Base-by-base conservation (phyloP, 2,888 invertebrate genomes). In the Tholera decimalis region DNA sequence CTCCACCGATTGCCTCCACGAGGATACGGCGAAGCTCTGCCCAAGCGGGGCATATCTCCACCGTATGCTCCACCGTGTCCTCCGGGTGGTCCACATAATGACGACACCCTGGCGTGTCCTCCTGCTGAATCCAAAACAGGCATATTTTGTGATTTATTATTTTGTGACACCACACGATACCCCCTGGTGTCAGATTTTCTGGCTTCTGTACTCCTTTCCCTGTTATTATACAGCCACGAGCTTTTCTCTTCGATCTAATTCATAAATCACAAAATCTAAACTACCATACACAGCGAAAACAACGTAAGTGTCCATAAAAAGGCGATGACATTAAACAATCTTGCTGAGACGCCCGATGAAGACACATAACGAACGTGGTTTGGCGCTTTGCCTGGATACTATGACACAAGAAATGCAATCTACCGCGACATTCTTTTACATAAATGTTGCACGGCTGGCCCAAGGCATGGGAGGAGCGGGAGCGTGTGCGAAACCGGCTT, bases 401-500 rank as follows among this genome's bases (percentile, higher is more conserved):
- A 67, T 84, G 81, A 82, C 81, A 80, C 84, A 79, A 83, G 85
- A 85, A 83, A 80, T 77, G 80, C 83, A 83, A 85, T 87, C 88
- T 86, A 83, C 86, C 79, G 80, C 80, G 84, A 89, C 89, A 90
- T 91, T 89, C 87, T 91, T 91, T 89, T 88, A 90, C 89, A 88
- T 88, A 87, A 88, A 85, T 84, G 80, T 75, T 82, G 64, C 41
- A 49, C 22, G 18, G 20, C 15, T 70, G 73, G 69, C 20, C 0
- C 53, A 73, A 72, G 62, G 9, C 1, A 60, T 6, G 46, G 22
- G 63, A 20, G 20, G 15, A 24, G 58, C 33, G 49, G 20, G 2
- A 62, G 71, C 37, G 71, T 39, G 8, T 22, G 3, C 4, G 8
- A 1, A 4, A 51, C 58, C 33, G 26, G 28, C n/a, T n/a, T n/a